Percentiles rank a stretch among this genome's conserved stretches.
Conservation (phyloP, 2,888 invertebrate genomes). For the Acanthococcus lagerstroemiae region DNA sequence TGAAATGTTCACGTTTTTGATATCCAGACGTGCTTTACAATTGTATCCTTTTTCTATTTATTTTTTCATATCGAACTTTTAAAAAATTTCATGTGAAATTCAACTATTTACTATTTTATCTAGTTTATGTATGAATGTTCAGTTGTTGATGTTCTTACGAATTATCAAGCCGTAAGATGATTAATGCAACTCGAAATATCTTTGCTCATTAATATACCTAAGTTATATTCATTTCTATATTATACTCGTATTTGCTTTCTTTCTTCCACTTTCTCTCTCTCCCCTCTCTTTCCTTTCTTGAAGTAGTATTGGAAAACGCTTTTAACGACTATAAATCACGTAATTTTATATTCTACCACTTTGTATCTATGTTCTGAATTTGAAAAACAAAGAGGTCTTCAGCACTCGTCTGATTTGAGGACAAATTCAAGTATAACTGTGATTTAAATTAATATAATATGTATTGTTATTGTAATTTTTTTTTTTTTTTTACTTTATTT, state of each 20-base stretch:
- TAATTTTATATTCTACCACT: not conserved
- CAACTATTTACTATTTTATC: no score
- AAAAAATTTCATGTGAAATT: no score
- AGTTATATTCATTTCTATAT: not conserved
- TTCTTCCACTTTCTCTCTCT: not conserved
- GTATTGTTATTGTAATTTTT: constrained; percentile 7
- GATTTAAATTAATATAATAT: constrained; percentile 16
- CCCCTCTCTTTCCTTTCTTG: not conserved
- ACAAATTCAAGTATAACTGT: constrained; percentile 25
- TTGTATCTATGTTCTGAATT: not conserved
- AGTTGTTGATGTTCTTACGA: no score
- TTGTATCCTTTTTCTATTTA: no score
- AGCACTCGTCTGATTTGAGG: not conserved
- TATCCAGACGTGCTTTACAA: no score
- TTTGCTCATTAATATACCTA: constrained; percentile 18
- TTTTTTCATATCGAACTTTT: no score
- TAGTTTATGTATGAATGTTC: no score
- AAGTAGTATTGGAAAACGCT: not conserved
- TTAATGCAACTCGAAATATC: no score
- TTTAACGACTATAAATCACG: not conserved
- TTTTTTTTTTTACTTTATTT: constrained; percentile 20
- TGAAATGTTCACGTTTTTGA: no score
- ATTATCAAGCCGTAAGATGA: no score
- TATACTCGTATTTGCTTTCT: not conserved
- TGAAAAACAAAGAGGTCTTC: not conserved